A percentile compares a stretch with the other conserved stretches of the same genome.
These are phyloP conservation scores for Acrossocheilus wenchowensis DNA, from an alignment of 2,797 vertebrate genomes.

Conservation along the genomic window DNA sequence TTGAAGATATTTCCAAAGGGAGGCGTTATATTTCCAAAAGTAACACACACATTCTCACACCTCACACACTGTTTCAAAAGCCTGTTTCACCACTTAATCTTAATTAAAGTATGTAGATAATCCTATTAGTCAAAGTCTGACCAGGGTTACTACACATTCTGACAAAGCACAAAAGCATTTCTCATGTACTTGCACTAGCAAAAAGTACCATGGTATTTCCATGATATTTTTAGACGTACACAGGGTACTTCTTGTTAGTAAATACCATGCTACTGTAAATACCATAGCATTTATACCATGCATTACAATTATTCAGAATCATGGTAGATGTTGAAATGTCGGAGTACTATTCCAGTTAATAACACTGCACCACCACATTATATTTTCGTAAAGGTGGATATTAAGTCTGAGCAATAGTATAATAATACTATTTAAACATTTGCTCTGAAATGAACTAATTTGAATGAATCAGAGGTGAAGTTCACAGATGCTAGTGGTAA, in stretches of 20 bases:
- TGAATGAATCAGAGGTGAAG: not conserved
- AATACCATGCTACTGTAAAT: not conserved
- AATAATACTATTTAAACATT: not conserved
- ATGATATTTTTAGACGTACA: not conserved
- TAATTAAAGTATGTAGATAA: constrained; percentile 51
- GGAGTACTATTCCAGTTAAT: too few species aligned
- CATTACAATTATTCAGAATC: not conserved
- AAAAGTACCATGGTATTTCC: not conserved
- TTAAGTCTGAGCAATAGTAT: not conserved
- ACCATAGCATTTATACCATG: not conserved
- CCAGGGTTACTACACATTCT: not conserved
- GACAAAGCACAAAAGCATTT: constrained; percentile 28
- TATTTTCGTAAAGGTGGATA: not conserved
- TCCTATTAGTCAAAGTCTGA: constrained; percentile 40
- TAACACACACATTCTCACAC: constrained; percentile 46
- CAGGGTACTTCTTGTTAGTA: not conserved
- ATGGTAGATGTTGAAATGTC: not conserved
- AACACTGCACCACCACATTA: not conserved
- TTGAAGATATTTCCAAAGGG: not conserved
- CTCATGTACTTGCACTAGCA: not conserved
- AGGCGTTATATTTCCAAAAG: not conserved
- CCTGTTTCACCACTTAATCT: constrained; percentile 30
- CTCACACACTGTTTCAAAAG: constrained; percentile 39
- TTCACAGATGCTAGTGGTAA: not conserved
- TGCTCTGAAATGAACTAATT: not conserved